Base-by-base conservation (phyloP, 2,113 vertebrate species). In the Nymphicus hollandicus region DNA sequence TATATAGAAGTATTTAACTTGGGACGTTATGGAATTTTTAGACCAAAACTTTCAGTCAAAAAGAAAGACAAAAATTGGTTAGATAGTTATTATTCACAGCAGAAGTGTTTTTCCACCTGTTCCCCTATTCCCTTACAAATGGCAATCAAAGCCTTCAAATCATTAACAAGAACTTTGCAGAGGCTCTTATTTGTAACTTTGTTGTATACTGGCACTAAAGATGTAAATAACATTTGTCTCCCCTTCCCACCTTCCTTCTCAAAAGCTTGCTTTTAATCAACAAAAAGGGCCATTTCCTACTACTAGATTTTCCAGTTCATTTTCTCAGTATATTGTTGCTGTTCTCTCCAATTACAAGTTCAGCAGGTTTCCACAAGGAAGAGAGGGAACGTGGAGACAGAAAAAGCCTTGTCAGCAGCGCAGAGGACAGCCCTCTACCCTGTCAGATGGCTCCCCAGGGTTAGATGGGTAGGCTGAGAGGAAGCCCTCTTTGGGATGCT, bases 361-460 rank as follows among this genome's bases (percentile, higher is more conserved):
- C 16, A 64, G 47, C 19, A 44, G 18, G 31, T 33, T 88, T 92
- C 60, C 68, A 49, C 25, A 39, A 29, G 46, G 50, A 83, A 60
- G 19, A 31, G 69, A 33, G 16, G 13, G 44, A 68, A 69, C 0
- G 0, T 3, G 33, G 53, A 73, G n/a, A 22, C 18, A 55, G 37
- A 39, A 44, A n/a, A 70, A 35, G 25, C 11, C 29, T 73, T 23
- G 52, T 52, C 76, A 65, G 92, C 37, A 63, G 61, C 0, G 1
- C 55, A 10, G 13, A 16, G 3, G 50, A 55, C 47, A 68, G 23
- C 49, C 20, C 74, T 65, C 49, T 53, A 29, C 39, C 35, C 33
- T 37, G 35, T 41, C 71, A 70, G 47, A 19, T 13, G 9, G 23
- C n/a, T 76, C 71, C 39, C 61, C 3, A 4, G 24, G 11, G 11